Evolutionary conservation across 2,888 invertebrate species (phyloP), one percentile per base, ranked within the genome.

Genomic region (Apodemia mormo): DNA sequence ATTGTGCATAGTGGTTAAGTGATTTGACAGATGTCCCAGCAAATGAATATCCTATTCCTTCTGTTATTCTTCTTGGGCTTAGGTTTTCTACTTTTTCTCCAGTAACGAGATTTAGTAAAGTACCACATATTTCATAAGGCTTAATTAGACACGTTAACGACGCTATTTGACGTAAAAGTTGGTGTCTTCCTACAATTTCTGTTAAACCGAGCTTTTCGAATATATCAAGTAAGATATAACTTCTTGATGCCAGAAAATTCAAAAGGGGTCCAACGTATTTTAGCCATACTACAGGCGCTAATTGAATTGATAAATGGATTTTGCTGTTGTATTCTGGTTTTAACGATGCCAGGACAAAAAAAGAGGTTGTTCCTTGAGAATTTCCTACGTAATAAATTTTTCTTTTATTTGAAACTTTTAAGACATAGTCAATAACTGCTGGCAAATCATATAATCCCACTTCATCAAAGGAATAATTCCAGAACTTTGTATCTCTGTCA

Each of bases 361-460:
- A 94, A n/a, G 83, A 77, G 0, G 94, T 94, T 0, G 94, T 94
- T 10, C 96, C 96, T 80, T 93, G 91, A 0, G 96, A 96, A 81
- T 96, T 96, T 0, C 96, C 96, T 9, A 95, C 82, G 78, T 95
- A 96, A 76, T 94, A 94, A 0, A 96, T 73, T 68, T 94, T 85
- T 2, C 86, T 72, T 64, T 92, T 87, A 0, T 89, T 86, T 0
- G 96, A 95, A 2, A 71, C 68, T 1, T 71, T 61, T 14, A 84
- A 70, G 40, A 86, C 74, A 66, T 78, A 82, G 71, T 86, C 85
- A 7, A 85, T 94, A 82, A 94, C 94, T 0, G 95, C 94, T 3
- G 96, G 95, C 7, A 96, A 74, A 82, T 97, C 97, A 76, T 94
- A 94, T 30, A 85, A 76, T 0, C 95, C 96, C 82, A 95, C 95